A percentile compares a stretch with the other conserved stretches of the same genome.
Evolutionary conservation across 2,113 vertebrate species (phyloP).

Genomic region (zebrafish (Danio rerio)): DNA sequence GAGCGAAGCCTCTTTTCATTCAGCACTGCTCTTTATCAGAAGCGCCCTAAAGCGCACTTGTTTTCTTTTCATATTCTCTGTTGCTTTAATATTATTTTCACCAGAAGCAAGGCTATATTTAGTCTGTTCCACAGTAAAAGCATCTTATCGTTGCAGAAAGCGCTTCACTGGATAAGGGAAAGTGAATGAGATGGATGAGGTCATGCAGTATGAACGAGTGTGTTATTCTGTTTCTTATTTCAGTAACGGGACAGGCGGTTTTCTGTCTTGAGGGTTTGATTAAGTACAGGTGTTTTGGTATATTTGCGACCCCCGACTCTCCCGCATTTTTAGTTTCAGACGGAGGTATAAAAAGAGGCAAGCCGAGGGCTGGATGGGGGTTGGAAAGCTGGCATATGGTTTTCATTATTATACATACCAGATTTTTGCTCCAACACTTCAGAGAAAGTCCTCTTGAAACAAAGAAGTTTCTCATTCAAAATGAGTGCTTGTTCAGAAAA

Average conservation of each 20-base stretch:
- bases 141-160: background rate
- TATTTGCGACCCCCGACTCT: constrained; percentile 34
- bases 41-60: background rate
- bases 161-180: background rate
- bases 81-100: background rate
- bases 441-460: constrained; percentile 25
- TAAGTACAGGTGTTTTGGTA: constrained; percentile 44
- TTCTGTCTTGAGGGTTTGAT: constrained; percentile 18
- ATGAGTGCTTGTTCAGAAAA: background rate
- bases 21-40: constrained; percentile 11
- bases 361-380: constrained; percentile 21
- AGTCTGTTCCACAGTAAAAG: constrained; percentile 15
- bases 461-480: constrained; percentile 2
- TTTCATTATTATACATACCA: constrained; percentile 65
- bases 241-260: background rate
- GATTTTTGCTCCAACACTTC: constrained; percentile 67
- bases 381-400: constrained; percentile 61
- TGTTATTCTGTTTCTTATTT: constrained; percentile 27
- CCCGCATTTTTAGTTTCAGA: constrained; percentile 37
- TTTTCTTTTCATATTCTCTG: constrained; percentile 12
- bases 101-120: constrained; percentile 4
- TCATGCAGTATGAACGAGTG: constrained; percentile 10
- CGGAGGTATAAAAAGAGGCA: constrained; percentile 33
- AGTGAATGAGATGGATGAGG: constrained; percentile 8
- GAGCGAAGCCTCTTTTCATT: constrained; percentile 52